Base-by-base conservation (phyloP, 2,888 invertebrate genomes). In the Cyclophora albipunctata region DNA sequence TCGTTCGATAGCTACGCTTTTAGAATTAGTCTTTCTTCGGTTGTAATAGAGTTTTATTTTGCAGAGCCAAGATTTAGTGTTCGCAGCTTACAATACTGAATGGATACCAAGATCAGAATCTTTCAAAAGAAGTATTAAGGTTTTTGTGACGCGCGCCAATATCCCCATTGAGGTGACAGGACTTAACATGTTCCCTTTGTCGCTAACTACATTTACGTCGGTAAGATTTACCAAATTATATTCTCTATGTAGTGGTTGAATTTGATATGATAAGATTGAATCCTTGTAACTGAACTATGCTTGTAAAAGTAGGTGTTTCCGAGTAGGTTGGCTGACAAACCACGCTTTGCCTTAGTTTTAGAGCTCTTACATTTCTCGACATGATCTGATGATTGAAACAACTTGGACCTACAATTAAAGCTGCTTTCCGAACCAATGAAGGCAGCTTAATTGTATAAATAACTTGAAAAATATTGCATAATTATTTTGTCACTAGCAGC, bases 61-160 rank as follows among this genome's bases (percentile, higher is more conserved):
- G 43, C 56, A 82, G 82, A 79, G 81, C 60, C 54, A 66, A 57
- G 60, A 71, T 50, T 52, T 81, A 49, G 65, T 67, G 33, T 67
- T 66, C 46, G 75, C 81, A n/a, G 79, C 75, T 2, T 84, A 82
- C 57, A 64, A 64, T 46, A 63, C 69, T 53, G 78, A 81, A 49
- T 84, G 81, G 84, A 70, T 81, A 45, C 64, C 71, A 3, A 67
- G 73, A 53, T 72, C 74, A 3, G 66, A 72, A 52, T 49, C 60
- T 20, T 82, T 73, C 59, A 81, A 79, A 59, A 64, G 63, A 41
- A 78, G 67, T 57, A 54, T 83, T 35, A 70, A 53, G 46, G 57
- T 81, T 43, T 71, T 83, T 48, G 64, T 76, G 45, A 71, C 69
- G 52, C 71, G 77, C 41, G 69, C 81, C 3, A 71, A 73, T 45